These are phyloP conservation scores for Calameuta filiformis DNA, from an alignment of 2,888 invertebrate species.

Conservation along the genomic window DNA sequence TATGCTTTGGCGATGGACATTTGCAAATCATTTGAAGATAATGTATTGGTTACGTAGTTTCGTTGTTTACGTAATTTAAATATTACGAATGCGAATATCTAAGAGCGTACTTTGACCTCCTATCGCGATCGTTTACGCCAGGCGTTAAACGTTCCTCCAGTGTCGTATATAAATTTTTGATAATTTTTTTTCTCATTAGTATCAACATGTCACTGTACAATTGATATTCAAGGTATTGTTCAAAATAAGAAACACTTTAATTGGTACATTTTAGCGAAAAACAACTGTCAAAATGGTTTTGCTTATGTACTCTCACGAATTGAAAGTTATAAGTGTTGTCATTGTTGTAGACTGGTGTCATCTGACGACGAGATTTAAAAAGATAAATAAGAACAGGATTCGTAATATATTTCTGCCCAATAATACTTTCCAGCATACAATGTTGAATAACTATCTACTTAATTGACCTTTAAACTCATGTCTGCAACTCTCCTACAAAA, in stretches of 20 bases:
- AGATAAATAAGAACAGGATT: not conserved
- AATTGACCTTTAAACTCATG: not conserved
- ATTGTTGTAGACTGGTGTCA: not conserved
- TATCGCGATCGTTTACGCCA: conserved; percentile 4
- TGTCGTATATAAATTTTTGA: not conserved
- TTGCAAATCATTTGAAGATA: not conserved
- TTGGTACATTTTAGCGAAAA: too few relatives aligned
- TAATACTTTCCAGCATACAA: not conserved
- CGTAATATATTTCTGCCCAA: not conserved
- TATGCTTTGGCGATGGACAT: not conserved
- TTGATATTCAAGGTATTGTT: not conserved
- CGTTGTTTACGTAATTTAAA: conserved; percentile 10
- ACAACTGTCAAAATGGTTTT: too few relatives aligned
- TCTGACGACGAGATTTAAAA: not conserved
- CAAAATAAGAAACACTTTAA: not conserved
- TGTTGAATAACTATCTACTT: not conserved
- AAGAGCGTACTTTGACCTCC: conserved; percentile 33
- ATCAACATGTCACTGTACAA: not conserved
- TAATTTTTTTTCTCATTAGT: not conserved
- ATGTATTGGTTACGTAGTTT: not conserved
- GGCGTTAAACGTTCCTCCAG: not conserved
- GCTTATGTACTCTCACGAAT: not conserved
- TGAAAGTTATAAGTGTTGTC: too few relatives aligned
- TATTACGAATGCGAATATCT: conserved; percentile 20
- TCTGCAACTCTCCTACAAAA: not conserved